Base-by-base conservation (phyloP, 2,888 invertebrate genomes). In the Podotricha telesiphe region DNA sequence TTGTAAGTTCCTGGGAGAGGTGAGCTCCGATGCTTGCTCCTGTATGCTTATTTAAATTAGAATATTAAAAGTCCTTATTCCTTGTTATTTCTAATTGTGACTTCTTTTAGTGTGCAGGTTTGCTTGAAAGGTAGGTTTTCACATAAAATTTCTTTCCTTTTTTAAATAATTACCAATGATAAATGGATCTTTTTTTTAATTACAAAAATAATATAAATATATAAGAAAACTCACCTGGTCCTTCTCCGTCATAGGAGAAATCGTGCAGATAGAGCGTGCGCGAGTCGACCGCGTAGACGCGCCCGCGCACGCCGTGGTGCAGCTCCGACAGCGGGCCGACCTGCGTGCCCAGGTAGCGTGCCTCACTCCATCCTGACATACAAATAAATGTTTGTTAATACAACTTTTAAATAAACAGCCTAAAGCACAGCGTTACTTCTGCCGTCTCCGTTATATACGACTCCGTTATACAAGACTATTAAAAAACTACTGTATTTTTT, bases 161-260 rank as follows among this genome's bases (percentile, higher is more conserved):
- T n/a, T n/a, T n/a, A n/a, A n/a, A n/a, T n/a, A n/a, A n/a, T n/a
- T n/a, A n/a, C n/a, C n/a, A n/a, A n/a, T n/a, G n/a, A n/a, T n/a
- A n/a, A n/a, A n/a, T n/a, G n/a, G n/a, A n/a, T n/a, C n/a, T n/a
- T n/a, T n/a, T n/a, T n/a, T n/a, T n/a, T n/a, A n/a, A n/a, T n/a
- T n/a, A 37, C 10, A 42, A 11, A 11, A 11, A 42, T 42, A 42
- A 42, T 13, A 42, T 2, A 42, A 42, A 13, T 42, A 42, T 42
- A n/a, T 5, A 64, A 83, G 13, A 42, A 42, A 7, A 1, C 87
- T 86, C 80, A 97, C 97, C 96, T 85, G 98, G 98, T 61, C 97
- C 98, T 86, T 97, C 96, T 69, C 98, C 98, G 81, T 98, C 98
- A 86, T 98, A 98, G 75, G 95, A 96, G 89, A 98, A 97, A 91